Conservation (phyloP, 2,797 vertebrate genomes). For the Gymnoscopelus microlampas region DNA sequence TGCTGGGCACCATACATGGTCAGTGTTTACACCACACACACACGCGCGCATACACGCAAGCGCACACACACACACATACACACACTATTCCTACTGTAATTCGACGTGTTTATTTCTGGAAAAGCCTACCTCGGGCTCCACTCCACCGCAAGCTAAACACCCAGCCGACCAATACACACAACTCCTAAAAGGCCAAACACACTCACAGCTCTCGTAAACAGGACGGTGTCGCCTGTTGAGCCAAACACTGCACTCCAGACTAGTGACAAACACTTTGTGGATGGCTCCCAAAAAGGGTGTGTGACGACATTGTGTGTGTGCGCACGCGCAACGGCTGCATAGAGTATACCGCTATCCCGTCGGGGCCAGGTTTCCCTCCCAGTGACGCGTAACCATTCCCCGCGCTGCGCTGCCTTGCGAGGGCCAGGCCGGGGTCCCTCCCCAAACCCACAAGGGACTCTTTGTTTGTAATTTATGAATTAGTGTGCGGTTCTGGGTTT, state of each 20-base stretch:
- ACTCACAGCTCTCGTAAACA: slow-evolving; percentile 1
- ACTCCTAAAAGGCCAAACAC: not conserved
- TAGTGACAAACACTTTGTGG: slow-evolving; percentile 25
- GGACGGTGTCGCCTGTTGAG: not conserved
- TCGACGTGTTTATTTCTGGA: slow-evolving; percentile 34
- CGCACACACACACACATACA: not conserved
- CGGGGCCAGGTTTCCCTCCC: slow-evolving; percentile 54
- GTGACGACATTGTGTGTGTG: too few relatives aligned
- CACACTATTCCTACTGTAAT: slow-evolving; percentile 17
- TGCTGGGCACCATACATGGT: slow-evolving; percentile 7
- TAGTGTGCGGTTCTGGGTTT: slow-evolving; percentile 73
- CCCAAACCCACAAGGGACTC: slow-evolving; percentile 75
- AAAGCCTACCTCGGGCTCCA: not conserved
- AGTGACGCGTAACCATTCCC: slow-evolving; percentile 46
- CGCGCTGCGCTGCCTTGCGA: slow-evolving; percentile 41
- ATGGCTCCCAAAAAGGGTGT: slow-evolving; percentile 42
- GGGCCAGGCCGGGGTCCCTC: slow-evolving; percentile 51
- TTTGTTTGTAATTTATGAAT: slow-evolving; percentile 79
- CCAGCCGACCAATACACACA: not conserved
- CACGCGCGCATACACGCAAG: not conserved
- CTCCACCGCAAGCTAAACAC: slow-evolving; percentile 9
- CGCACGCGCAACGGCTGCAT: too few relatives aligned
- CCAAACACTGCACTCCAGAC: not conserved
- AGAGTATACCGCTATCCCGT: too few relatives aligned
- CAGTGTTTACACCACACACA: slow-evolving; percentile 4